Conservation (phyloP, 1,140 invertebrate genomes). For the Olivierus martensii region DNA sequence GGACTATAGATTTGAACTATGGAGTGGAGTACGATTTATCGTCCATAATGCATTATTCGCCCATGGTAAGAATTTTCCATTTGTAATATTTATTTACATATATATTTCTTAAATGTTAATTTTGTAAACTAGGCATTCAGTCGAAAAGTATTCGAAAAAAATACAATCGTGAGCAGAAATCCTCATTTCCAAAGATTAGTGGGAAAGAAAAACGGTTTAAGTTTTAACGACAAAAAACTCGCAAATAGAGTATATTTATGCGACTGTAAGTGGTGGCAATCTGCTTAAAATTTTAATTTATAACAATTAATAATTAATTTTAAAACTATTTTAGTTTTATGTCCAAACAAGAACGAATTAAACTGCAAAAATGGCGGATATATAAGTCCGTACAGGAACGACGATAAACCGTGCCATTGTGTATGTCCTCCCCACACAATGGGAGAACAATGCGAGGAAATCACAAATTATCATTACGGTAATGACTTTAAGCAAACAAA, state of each 20-base stretch:
- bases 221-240: conserved; percentile 20
- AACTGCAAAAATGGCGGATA: conserved; percentile 20
- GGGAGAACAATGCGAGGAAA: conserved; percentile 14
- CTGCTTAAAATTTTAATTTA: not conserved
- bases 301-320: not conserved
- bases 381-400: conserved; percentile 13
- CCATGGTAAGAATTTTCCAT: conserved; percentile 4
- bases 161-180: conserved; percentile 18
- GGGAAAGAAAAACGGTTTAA: conserved; percentile 10
- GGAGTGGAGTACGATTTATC: conserved; percentile 19
- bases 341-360: conserved; percentile 9
- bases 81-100: not conserved
- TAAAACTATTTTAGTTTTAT: conserved; percentile 7
- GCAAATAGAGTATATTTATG: conserved; percentile 20
- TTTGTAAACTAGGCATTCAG: conserved; percentile 17
- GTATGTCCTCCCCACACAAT: conserved; percentile 19
- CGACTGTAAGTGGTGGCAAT: conserved; percentile 10
- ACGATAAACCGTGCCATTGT: conserved; percentile 14
- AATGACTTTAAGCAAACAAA: too few relatives aligned
- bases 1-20: conserved; percentile 14
- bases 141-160: conserved; percentile 16
- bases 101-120: not conserved
- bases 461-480: conserved; percentile 8
- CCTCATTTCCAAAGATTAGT: conserved; percentile 18
- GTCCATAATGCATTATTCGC: conserved; percentile 21